phyloP scores from a whole-genome alignment of 1,140 invertebrate genomes.

The Dreissena polymorpha region DNA sequence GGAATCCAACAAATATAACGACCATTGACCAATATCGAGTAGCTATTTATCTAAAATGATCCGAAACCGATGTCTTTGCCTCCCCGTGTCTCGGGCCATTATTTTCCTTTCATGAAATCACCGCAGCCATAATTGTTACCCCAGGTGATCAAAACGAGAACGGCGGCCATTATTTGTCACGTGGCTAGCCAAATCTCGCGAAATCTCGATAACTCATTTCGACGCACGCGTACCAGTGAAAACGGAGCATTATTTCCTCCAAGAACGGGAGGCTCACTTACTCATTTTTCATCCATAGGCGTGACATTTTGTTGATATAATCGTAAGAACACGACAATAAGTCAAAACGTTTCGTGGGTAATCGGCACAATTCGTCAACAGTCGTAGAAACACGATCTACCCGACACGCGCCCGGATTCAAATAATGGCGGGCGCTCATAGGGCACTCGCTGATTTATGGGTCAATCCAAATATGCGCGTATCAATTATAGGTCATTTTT shows the following conservation, averaged over 20 bases:
- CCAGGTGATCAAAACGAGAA: conserved; percentile 39
- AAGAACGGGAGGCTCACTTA: conserved; percentile 9
- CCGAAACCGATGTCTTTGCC: not conserved
- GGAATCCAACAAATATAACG: too few relatives aligned
- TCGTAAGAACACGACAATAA: conserved; percentile 46
- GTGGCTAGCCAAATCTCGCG: conserved; percentile 28
- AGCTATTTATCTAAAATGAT: conserved; percentile 6
- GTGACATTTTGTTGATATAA: conserved; percentile 42
- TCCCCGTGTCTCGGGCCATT: not conserved
- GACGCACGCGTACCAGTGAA: conserved; percentile 46
- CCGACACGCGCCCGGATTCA: conserved; percentile 34
- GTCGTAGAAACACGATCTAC: conserved; percentile 36
- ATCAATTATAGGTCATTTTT: too few relatives aligned
- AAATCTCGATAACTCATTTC: conserved; percentile 35
- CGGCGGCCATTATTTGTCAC: conserved; percentile 34
- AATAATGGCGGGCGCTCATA: conserved; percentile 28
- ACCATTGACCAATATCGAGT: not conserved
- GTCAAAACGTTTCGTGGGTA: conserved; percentile 48
- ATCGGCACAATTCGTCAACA: conserved; percentile 5
- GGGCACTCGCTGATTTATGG: not conserved
- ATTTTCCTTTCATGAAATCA: not conserved
- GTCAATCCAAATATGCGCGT: too few relatives aligned
- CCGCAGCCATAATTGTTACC: not conserved
- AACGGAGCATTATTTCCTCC: conserved; percentile 42
- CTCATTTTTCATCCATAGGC: conserved; percentile 47